Conservation (phyloP, 2,113 vertebrate genomes). For the Lepisosteus osseus region DNA sequence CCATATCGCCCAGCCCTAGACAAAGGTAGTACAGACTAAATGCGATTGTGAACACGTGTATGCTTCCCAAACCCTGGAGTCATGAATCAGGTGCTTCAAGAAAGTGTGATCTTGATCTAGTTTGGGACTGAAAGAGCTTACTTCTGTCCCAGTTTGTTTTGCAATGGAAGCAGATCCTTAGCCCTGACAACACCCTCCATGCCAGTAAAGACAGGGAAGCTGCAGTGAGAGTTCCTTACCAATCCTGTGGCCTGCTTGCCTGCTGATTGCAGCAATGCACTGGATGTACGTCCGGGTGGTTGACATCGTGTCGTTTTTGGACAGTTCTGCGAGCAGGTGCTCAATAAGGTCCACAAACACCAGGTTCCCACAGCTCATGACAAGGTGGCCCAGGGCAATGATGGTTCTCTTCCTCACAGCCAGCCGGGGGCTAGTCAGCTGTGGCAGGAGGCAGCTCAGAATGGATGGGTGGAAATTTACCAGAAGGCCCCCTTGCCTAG, state of each 20-base stretch:
- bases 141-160: too few species aligned
- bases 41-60: too few species aligned
- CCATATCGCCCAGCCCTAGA: too few species aligned
- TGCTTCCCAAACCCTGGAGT: too few species aligned
- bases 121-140: too few species aligned
- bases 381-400: constrained; percentile 96
- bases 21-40: too few species aligned
- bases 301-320: constrained; percentile 97
- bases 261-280: constrained; percentile 97
- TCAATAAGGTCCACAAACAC: constrained; percentile 98
- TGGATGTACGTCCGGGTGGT: constrained; percentile 98
- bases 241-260: constrained; percentile 95
- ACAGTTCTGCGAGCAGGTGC: constrained; percentile 91
- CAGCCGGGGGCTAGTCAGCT: constrained; percentile 95
- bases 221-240: constrained; percentile 66
- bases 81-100: too few species aligned
- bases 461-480: constrained; percentile 99
- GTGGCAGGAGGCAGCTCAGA: constrained; percentile 95
- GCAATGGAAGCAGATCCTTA: too few species aligned
- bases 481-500: constrained; percentile 94
- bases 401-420: constrained; percentile 98
- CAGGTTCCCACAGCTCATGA: constrained; percentile 97
- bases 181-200: too few species aligned
- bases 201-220: too few species aligned
- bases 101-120: too few species aligned